Conservation (phyloP, 2,888 invertebrate genomes). For the Drosophila greeni region DNA sequence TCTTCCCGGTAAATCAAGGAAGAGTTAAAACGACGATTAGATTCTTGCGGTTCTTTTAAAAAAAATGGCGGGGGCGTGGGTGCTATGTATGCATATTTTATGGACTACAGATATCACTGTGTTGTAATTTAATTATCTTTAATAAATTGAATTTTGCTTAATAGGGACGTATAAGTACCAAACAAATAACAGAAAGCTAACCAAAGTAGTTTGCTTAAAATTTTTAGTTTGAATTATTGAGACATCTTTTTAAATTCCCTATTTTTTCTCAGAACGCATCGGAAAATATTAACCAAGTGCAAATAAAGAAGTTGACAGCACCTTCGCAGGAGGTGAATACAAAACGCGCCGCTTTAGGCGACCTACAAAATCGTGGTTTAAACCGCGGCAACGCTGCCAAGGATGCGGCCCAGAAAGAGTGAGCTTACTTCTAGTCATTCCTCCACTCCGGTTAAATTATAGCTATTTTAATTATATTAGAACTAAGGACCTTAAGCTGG, state of each 20-base stretch:
- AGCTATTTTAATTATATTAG: conserved; percentile 37
- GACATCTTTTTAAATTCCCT: not conserved
- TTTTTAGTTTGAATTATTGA: not conserved
- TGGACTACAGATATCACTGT: not conserved
- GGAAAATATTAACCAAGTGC: conserved; percentile 68
- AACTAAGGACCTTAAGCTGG: conserved; percentile 67
- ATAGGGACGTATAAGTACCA: no score
- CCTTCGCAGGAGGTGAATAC: conserved; percentile 64
- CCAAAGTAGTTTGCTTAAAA: not conserved
- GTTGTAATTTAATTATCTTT: not conserved
- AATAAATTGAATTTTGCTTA: no score
- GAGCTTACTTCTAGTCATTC: conserved; percentile 37
- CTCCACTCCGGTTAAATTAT: not conserved
- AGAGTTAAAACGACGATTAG: no score
- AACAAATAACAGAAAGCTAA: not conserved
- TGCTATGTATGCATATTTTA: not conserved
- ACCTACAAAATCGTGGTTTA: conserved; percentile 80
- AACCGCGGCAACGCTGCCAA: conserved; percentile 58
- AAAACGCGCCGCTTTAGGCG: conserved; percentile 80
- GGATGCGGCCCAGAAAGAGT: conserved; percentile 55
- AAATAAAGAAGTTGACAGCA: conserved; percentile 72
- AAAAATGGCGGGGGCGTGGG: conserved; percentile 57
- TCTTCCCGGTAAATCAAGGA: no score
- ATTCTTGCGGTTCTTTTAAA: no score
- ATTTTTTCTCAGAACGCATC: conserved; percentile 69